phyloP scores from a whole-genome alignment of 1,140 invertebrate species.

The Eufriesea mexicana region DNA sequence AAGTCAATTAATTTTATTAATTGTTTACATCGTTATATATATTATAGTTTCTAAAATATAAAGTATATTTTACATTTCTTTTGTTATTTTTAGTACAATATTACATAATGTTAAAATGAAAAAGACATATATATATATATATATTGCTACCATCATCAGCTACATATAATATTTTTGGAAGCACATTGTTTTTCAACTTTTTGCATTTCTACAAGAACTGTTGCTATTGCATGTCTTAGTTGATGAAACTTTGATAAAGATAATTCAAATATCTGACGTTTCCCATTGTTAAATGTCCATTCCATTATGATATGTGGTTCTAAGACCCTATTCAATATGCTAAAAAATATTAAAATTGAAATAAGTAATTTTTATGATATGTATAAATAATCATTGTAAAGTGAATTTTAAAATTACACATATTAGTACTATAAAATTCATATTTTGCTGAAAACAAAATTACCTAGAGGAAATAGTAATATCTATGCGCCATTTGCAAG shows the following conservation, averaged over 20 bases:
- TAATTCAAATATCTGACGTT: slow-evolving; percentile 76
- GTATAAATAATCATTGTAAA: neutral
- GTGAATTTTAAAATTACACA: neutral
- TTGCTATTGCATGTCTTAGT: slow-evolving; percentile 76
- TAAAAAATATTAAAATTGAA: slow-evolving; percentile 63
- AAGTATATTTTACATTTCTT: neutral
- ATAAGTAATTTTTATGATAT: neutral
- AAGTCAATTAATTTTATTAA: neutral
- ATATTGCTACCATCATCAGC: slow-evolving; percentile 23
- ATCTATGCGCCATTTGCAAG: slow-evolving; percentile 77
- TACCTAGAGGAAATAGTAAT: slow-evolving; percentile 79
- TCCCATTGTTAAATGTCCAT: slow-evolving; percentile 76
- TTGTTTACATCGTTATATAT: slow-evolving; percentile 2
- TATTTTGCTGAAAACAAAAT: slow-evolving; percentile 17
- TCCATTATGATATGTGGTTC: slow-evolving; percentile 79
- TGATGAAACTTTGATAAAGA: slow-evolving; percentile 77
- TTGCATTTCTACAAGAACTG: slow-evolving; percentile 76
- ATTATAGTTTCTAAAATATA: neutral
- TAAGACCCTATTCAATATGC: slow-evolving; percentile 75
- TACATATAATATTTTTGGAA: slow-evolving; percentile 68
- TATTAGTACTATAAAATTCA: neutral
- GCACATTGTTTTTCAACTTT: slow-evolving; percentile 71
- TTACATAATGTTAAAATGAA: neutral
- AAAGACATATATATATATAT: neutral
- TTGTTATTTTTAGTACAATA: slow-evolving; percentile 12